Base-by-base conservation (phyloP, 2,797 vertebrate genomes). In the Sebastiscus albofasciatus region DNA sequence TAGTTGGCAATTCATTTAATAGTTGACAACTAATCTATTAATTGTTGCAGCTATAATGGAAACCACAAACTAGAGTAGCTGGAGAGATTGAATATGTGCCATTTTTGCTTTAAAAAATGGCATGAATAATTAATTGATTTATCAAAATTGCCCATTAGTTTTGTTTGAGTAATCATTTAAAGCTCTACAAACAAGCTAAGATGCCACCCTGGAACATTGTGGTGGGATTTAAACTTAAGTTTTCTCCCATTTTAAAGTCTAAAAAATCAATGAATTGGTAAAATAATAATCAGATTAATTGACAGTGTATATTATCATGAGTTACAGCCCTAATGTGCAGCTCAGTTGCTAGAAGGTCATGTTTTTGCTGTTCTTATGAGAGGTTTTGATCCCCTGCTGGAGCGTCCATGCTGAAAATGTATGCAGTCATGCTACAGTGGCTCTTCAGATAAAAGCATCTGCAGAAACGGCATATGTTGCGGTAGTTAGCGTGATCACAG, bases 401-500 rank as follows among this genome's bases (percentile, higher is more conserved):
- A 68, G 60, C 64, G 12, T 13, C 22, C 69, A 42, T 67, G 84
- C 76, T 79, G 69, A 82, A 86, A 78, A 83, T 80, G 24, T 34
- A 81, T 64, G 64, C 79, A 75, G 68, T 46, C 52, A 36, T 76
- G 77, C 31, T 34, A 39, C 62, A 5, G 60, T 22, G 49, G 72
- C 2, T 1, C 46, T 80, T 67, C 11, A 62, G n/a, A 88, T 81
- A 33, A 83, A 78, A 75, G 46, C 77, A 46, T 80, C 55, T 79
- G 72, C 71, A 76, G 66, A 66, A 62, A 62, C 24, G 22, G 8
- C 84, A 87, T 87, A 84, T 90, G 92, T 67, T 54, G 39, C 3
- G 4, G 59, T 81, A 67, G 55, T 91, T 86, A 79, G 67, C 18
- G 20, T 60, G 83, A 90, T 91, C 87, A 87, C 75, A 80, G 72